Evolutionary conservation across 1,140 invertebrate species (phyloP), one percentile per base, ranked within the genome.

Genomic region (Psix sp.): DNA sequence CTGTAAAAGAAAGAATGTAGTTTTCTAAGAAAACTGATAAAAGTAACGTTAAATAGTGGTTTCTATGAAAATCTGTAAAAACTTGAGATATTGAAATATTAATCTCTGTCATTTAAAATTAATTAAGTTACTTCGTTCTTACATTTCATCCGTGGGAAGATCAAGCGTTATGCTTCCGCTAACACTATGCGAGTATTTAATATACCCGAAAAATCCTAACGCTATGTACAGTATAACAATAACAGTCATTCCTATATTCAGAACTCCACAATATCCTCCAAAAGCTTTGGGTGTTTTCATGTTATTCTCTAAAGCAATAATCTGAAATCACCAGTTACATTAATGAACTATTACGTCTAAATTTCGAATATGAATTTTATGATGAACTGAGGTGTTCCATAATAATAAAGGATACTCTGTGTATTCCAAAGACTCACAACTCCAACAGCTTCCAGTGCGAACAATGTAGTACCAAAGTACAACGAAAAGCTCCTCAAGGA

Each of bases 381-480:
- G 9, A 24, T 9, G 21, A n/a, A n/a, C n/a, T 24, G 21, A 9
- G 9, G 4, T 24, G n/a, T 29, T 3, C 26, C 29, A 2, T 39
- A 38, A 17, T 49, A 4, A 18, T 24, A 36, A 54, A 43, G 6
- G 31, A 17, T 24, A 9, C 9, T 24, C 4, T 24, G 35, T n/a
- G 48, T 9, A 52, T 36, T 36, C 7, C 24, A 49, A 17, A 35
- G 14, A 91, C 91, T 89, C 80, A 95, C 93, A 83, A 95, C 92
- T 18, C 94, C 94, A 21, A 97, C 95, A 10, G 95, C 95, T 83
- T 97, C 95, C 39, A 97, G 88, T 0, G 96, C 94, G 87, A 96
- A 98, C 3, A 98, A 86, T 0, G 94, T 93, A 0, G 94, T 96
- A 0, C 95, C 95, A 82, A 97, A 94, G 75, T 93, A 96, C 0